Percentiles rank a stretch among this genome's conserved stretches.
Evolutionary conservation across 2,113 vertebrate species (phyloP).

Genomic region (Aramus guarauna): DNA sequence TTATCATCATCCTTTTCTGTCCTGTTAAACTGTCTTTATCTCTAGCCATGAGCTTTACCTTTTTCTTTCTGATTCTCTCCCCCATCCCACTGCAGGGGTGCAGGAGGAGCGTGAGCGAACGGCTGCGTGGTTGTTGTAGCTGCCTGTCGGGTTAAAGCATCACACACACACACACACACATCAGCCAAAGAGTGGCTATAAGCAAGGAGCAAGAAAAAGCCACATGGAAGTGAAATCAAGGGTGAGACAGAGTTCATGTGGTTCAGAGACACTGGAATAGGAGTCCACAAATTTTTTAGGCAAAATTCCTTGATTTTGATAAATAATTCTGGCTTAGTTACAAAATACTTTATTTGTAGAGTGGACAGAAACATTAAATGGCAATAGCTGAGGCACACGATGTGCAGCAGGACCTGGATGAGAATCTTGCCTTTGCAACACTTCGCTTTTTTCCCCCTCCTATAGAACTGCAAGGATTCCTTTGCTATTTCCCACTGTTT

Average conservation of each 20-base stretch:
- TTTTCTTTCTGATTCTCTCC: too few relatives aligned
- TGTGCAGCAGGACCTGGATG: not conserved
- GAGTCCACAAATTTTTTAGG: not conserved
- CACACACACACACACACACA: too few relatives aligned
- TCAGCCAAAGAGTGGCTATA: not conserved
- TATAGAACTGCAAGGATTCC: not conserved
- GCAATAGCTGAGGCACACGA: not conserved
- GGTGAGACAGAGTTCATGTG: rapidly evolving
- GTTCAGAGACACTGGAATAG: not conserved
- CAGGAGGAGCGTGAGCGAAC: too few relatives aligned
- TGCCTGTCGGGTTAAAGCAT: too few relatives aligned
- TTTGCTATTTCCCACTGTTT: not conserved
- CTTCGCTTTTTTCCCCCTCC: not conserved
- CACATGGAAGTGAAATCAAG: not conserved
- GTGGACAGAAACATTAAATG: not conserved
- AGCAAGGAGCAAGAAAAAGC: not conserved
- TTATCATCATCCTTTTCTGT: too few relatives aligned
- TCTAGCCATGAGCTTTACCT: too few relatives aligned
- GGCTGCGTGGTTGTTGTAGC: too few relatives aligned
- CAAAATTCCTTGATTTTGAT: not conserved
- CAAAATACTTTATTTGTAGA: not conserved
- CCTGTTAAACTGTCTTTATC: too few relatives aligned
- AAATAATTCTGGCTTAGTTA: not conserved
- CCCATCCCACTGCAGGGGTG: too few relatives aligned
- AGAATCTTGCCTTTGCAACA: not conserved